Evolutionary conservation across 2,797 vertebrate species (phyloP), one percentile per base, ranked within the genome.

Genomic region (Argya squamiceps): DNA sequence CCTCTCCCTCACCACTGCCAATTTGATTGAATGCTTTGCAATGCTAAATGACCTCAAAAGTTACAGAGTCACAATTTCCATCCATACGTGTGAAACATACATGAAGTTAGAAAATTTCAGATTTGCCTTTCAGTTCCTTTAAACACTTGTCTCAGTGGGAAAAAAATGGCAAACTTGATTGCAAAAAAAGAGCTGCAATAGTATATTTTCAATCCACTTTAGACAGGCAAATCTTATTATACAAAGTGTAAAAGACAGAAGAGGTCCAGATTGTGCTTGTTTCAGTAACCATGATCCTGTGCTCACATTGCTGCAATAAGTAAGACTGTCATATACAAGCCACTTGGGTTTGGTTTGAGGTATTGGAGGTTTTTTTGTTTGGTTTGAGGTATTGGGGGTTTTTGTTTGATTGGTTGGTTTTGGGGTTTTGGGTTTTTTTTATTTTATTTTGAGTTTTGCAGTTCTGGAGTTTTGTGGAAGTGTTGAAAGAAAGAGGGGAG

Each of bases 11-110:
- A 24, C 7, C 29, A n/a, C 9, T 58, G 27, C 67, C 55, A 13
- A 30, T 68, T 65, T 67, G 36, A 88, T 30, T 53, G n/a, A 39
- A 60, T 32, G 7, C 73, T 93, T 89, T 88, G 69, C 79, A 91
- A 27, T 43, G 22, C 27, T 34, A 73, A 92, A 81, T 76, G 32
- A 79, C 36, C n/a, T 89, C 52, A 82, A 70, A 88, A 86, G 32
- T 76, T 70, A 43, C 16, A 68, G 47, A 58, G 43, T 76, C 64
- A 87, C 24, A 44, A 29, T 78, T 92, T 89, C 65, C 79, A 15
- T 69, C 63, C 11, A 20, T 39, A 59, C 23, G 64, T 1, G 0
- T 49, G 49, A 67, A 92, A 27, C 1, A 1, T 10, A 60, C 4
- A 58, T 20, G 21, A 90, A 88, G 30, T 53, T 47, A 46, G 71